Conservation (phyloP, 2,113 vertebrate species). For the Stigmatopora argus region DNA sequence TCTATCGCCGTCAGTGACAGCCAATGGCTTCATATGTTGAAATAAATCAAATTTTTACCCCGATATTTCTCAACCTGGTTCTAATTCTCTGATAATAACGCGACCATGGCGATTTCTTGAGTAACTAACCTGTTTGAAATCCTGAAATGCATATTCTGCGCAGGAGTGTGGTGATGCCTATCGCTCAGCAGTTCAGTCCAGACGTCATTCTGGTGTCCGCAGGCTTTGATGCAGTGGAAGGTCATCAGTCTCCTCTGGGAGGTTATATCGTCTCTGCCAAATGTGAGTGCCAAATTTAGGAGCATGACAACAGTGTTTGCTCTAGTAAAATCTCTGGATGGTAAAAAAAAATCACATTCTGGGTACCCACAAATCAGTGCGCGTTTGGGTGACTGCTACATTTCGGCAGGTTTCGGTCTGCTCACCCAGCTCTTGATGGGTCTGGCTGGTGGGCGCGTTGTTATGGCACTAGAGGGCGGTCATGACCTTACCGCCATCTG, state of each 20-base stretch:
- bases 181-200: constrained; percentile 62
- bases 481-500: constrained; percentile 67
- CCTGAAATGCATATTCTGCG: constrained; percentile 18
- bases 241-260: constrained; percentile 64
- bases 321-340: not conserved
- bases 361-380: constrained; percentile 7
- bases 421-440: constrained; percentile 62
- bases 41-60: too few relatives aligned
- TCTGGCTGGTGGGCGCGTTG: constrained; percentile 58
- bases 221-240: constrained; percentile 63
- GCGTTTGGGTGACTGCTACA: not conserved
- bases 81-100: not conserved
- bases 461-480: constrained; percentile 64
- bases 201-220: constrained; percentile 66
- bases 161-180: constrained; percentile 61
- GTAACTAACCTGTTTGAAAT: constrained; percentile 2
- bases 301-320: constrained; percentile 3
- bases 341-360: not conserved
- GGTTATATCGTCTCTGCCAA: constrained; percentile 64
- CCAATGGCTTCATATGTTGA: too few relatives aligned
- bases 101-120: not conserved
- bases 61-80: not conserved
- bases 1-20: too few relatives aligned
- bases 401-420: constrained; percentile 54
- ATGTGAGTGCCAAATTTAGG: constrained; percentile 35